Percentiles rank a stretch among this genome's conserved stretches.
Conservation (phyloP, 1,140 invertebrate species). For the Caenorhabditis inopinata region DNA sequence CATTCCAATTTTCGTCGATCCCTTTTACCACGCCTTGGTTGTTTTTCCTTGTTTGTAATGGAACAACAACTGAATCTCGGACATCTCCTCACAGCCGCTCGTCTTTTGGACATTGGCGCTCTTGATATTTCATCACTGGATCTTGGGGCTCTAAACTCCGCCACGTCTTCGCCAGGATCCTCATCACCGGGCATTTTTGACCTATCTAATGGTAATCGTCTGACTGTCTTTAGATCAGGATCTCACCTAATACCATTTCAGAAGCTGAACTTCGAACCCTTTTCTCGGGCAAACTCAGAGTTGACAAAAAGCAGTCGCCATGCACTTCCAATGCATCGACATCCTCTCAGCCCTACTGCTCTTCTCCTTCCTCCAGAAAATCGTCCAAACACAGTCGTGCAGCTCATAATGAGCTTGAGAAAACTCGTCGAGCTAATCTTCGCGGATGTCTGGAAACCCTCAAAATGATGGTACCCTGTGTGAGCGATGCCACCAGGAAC, state of each 20-base stretch:
- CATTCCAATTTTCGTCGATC: constrained; percentile 15
- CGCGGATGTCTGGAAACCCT: constrained; percentile 58
- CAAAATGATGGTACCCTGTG: constrained; percentile 58
- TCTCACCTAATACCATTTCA: not conserved
- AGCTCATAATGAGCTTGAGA: constrained; percentile 65
- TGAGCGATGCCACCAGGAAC: constrained; percentile 59
- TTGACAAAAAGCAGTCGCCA: not conserved
- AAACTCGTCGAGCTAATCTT: constrained; percentile 63
- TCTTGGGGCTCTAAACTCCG: constrained; percentile 9
- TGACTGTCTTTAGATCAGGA: not conserved
- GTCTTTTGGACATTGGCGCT: constrained; percentile 29
- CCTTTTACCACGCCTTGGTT: not conserved
- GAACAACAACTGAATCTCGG: constrained; percentile 17
- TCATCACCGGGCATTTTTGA: not conserved
- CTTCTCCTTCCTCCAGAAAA: not conserved
- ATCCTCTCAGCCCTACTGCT: constrained; percentile 14
- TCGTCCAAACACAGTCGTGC: constrained; percentile 50
- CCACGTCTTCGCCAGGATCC: constrained; percentile 1
- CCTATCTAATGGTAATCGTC: not conserved
- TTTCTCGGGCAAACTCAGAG: not conserved
- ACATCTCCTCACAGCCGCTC: not conserved
- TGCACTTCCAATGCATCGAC: constrained; percentile 1
- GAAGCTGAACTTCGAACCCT: not conserved
- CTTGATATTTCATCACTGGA: constrained; percentile 20
- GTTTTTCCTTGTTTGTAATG: constrained; percentile 8